These are phyloP conservation scores for Megathymus violae DNA, from an alignment of 1,140 invertebrate genomes.

Conservation along the genomic window DNA sequence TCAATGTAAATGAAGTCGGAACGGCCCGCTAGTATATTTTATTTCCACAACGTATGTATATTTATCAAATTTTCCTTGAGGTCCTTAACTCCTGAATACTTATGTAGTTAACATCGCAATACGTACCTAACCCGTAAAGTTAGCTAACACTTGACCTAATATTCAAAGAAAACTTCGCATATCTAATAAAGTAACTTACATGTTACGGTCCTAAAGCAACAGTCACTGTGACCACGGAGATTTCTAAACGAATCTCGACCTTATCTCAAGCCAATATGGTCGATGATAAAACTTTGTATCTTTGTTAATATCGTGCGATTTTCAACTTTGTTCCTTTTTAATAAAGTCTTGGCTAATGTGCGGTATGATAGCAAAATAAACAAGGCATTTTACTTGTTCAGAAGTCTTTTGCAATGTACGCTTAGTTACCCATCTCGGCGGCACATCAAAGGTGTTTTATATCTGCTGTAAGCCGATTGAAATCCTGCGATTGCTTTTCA, in stretches of 20 bases:
- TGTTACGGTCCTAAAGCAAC: slow-evolving; percentile 19
- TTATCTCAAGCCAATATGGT: not conserved
- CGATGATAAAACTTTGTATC: not conserved
- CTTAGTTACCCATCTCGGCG: no score
- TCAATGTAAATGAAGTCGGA: no score
- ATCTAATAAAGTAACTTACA: slow-evolving; percentile 15
- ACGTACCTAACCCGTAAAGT: slow-evolving; percentile 9
- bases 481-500: no score
- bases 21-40: no score
- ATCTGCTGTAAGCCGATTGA: no score
- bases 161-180: slow-evolving; percentile 26
- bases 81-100: no score
- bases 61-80: no score
- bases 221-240: not conserved
- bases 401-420: not conserved
- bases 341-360: not conserved
- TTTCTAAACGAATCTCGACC: not conserved
- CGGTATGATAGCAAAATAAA: not conserved
- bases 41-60: no score
- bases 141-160: slow-evolving; percentile 22
- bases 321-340: not conserved
- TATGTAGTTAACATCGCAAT: slow-evolving; percentile 3
- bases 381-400: not conserved
- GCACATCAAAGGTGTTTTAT: no score
- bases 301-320: not conserved